Percentiles rank a stretch among this genome's conserved stretches.
phyloP scores from a whole-genome alignment of 1,140 invertebrate genomes.

The Platyura marginata region DNA sequence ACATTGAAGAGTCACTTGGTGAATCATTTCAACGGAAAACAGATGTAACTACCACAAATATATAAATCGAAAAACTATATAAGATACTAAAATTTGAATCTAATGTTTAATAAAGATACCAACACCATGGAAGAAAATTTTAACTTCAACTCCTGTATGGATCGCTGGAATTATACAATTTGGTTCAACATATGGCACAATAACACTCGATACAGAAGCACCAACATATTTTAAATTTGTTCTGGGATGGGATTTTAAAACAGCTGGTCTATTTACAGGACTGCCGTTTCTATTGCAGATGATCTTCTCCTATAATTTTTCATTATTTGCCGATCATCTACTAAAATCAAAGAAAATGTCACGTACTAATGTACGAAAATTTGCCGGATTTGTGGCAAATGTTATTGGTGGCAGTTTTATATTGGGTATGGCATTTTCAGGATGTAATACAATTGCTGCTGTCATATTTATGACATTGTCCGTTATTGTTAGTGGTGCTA shows the following conservation, averaged over 20 bases:
- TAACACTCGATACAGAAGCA: constrained; percentile 24
- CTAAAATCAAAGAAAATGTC: constrained; percentile 33
- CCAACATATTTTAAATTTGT: constrained; percentile 74
- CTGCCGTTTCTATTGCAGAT: constrained; percentile 42
- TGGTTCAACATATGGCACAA: constrained; percentile 57
- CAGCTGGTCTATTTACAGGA: constrained; percentile 42
- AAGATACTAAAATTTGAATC: not conserved
- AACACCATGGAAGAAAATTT: constrained; percentile 49
- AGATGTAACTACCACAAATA: constrained; percentile 10
- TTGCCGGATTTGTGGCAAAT: constrained; percentile 38
- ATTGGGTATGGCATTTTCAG: constrained; percentile 36
- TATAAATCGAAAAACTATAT: not conserved
- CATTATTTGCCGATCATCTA: constrained; percentile 38
- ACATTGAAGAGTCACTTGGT: constrained; percentile 37
- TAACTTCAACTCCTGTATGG: constrained; percentile 58
- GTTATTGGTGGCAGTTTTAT: constrained; percentile 34
- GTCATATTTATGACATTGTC: constrained; percentile 39
- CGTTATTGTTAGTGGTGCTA: constrained; percentile 38
- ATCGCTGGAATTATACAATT: constrained; percentile 56
- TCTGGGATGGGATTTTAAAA: constrained; percentile 60
- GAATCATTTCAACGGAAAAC: constrained; percentile 24
- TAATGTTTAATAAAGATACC: not conserved
- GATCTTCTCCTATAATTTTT: constrained; percentile 37
- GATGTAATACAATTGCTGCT: constrained; percentile 37
- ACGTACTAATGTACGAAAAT: constrained; percentile 39